Conservation (phyloP, 2,113 vertebrate species). For the Serilophus lunatus region DNA sequence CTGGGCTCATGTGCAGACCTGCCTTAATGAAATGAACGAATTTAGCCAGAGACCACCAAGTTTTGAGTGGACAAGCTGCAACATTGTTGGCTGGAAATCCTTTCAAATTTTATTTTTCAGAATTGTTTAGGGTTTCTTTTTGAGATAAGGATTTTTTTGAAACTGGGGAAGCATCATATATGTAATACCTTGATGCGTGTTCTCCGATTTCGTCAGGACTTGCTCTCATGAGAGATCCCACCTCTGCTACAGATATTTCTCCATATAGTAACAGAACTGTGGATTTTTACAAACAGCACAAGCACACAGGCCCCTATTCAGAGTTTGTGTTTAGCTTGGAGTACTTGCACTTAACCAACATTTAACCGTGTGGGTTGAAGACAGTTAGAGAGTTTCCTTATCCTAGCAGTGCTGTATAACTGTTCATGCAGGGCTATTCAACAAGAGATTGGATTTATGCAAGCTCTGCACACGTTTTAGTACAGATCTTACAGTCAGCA, state of each 20-base stretch:
- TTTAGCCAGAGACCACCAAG: not conserved
- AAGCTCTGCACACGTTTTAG: not conserved
- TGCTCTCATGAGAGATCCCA: not conserved
- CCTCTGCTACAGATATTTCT: not conserved
- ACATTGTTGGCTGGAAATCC: not conserved
- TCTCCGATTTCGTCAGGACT: not conserved
- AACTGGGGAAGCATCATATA: not conserved
- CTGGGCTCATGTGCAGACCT: not conserved
- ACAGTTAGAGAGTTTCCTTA: not conserved
- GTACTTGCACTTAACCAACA: not conserved
- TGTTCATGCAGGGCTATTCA: not conserved
- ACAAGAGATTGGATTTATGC: not conserved
- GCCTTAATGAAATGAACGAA: not conserved
- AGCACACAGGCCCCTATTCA: not conserved
- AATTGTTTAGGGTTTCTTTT: not conserved
- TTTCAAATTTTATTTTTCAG: not conserved
- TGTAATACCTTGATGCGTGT: not conserved
- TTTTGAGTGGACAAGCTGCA: not conserved
- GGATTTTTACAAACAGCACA: not conserved
- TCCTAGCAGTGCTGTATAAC: not conserved
- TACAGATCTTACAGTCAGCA: not conserved
- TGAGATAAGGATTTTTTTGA: not conserved
- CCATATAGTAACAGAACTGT: not conserved
- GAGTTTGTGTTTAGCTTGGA: not conserved
- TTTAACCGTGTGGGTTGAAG: not conserved